These are phyloP conservation scores for Drosophila sproati DNA, from an alignment of 1,140 invertebrate species.

Conservation along the genomic window DNA sequence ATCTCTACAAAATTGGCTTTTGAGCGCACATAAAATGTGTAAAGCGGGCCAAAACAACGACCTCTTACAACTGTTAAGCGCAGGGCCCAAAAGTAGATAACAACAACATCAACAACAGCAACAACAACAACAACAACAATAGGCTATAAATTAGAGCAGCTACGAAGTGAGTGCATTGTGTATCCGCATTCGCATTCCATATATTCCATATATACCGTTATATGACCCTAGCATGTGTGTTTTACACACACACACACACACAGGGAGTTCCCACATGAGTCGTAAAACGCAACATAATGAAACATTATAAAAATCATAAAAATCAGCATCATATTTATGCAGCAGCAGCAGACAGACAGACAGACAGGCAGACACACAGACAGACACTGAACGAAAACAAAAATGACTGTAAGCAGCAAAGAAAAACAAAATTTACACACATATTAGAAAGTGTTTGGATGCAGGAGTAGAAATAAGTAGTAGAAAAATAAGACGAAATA, in stretches of 20 bases:
- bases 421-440: slow-evolving; percentile 4
- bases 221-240: slow-evolving; percentile 45
- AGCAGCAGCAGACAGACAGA: slow-evolving; percentile 28
- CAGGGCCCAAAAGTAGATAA: slow-evolving; percentile 63
- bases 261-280: slow-evolving; percentile 63
- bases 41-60: slow-evolving; percentile 48
- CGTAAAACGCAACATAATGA: slow-evolving; percentile 80
- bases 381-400: background rate
- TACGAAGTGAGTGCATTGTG: slow-evolving; percentile 69
- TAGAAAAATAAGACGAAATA: too few species aligned
- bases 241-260: background rate
- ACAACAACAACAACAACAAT: slow-evolving; percentile 37
- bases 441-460: slow-evolving; percentile 28
- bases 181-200: slow-evolving; percentile 39
- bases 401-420: slow-evolving; percentile 35
- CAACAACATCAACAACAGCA: slow-evolving; percentile 40
- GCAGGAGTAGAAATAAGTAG: slow-evolving; percentile 44
- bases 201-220: slow-evolving; percentile 23
- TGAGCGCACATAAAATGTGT: slow-evolving; percentile 81
- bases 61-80: slow-evolving; percentile 69
- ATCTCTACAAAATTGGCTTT: slow-evolving; percentile 82
- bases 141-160: slow-evolving; percentile 71
- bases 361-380: slow-evolving; percentile 15
- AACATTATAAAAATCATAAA: slow-evolving; percentile 83
- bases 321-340: slow-evolving; percentile 83